Evolutionary conservation across 2,888 invertebrate genomes (phyloP).

Genomic region (Andrena praecox): DNA sequence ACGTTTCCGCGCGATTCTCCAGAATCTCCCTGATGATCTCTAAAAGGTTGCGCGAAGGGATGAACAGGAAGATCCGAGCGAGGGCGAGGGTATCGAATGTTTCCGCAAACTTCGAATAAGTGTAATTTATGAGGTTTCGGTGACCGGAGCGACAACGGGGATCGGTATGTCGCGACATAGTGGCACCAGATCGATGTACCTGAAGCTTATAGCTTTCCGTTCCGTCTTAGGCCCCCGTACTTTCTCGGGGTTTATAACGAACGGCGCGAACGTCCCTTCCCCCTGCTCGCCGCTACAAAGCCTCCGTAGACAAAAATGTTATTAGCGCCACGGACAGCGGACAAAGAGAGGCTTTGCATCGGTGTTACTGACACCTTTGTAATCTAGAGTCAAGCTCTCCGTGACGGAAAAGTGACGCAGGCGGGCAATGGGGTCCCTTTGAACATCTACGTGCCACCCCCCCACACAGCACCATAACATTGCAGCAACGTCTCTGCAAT

Average conservation of each 20-base stretch:
- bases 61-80: background rate
- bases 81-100: background rate
- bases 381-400: background rate
- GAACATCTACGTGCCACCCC: too few relatives aligned
- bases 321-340: background rate
- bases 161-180: slow-evolving; percentile 62
- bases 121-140: slow-evolving; percentile 23
- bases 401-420: background rate
- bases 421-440: too few relatives aligned
- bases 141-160: background rate
- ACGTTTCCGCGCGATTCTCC: slow-evolving; percentile 90
- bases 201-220: slow-evolving; percentile 28
- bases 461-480: too few relatives aligned
- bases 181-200: slow-evolving; percentile 57
- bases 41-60: slow-evolving; percentile 73
- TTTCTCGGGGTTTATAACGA: background rate
- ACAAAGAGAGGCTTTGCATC: background rate
- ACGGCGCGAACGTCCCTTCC: background rate
- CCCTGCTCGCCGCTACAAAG: background rate
- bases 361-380: background rate
- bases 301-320: background rate
- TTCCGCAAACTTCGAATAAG: background rate
- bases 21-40: slow-evolving; percentile 93
- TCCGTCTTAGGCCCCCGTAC: slow-evolving; percentile 1
- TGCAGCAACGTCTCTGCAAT: too few relatives aligned